A percentile compares a stretch with the other conserved stretches of the same genome.
Conservation (phyloP, 53 echinoderm and acorn worm genomes). For the Temnopleurus reevesii region DNA sequence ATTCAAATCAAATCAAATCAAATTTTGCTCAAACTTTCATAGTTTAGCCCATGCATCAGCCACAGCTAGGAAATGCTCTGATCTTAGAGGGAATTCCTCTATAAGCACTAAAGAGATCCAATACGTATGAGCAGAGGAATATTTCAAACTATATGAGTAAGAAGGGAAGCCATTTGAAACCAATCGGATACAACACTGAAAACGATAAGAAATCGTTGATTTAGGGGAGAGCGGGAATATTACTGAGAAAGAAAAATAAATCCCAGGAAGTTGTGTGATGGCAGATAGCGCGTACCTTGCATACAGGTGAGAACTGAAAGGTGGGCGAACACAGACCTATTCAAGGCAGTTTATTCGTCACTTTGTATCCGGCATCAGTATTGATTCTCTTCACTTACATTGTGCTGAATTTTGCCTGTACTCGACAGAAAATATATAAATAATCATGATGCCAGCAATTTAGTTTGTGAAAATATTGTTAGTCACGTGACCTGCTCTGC, state of each 20-base stretch:
- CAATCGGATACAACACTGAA: not conserved
- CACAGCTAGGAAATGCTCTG: not conserved
- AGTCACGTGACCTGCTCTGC: too few relatives aligned
- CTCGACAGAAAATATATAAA: too few relatives aligned
- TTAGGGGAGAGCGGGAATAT: not conserved
- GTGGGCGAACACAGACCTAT: too few relatives aligned
- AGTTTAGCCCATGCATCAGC: too few relatives aligned
- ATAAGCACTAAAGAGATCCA: not conserved
- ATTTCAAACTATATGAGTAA: not conserved
- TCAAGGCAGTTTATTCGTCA: not conserved
- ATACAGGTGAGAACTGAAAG: not conserved
- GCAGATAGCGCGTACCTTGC: not conserved
- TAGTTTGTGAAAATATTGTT: too few relatives aligned
- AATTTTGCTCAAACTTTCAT: too few relatives aligned
- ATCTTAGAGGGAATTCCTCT: not conserved
- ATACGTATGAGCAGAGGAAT: not conserved
- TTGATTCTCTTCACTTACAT: too few relatives aligned
- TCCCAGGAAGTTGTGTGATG: conserved; percentile 5
- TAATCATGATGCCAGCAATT: too few relatives aligned
- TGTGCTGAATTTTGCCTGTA: too few relatives aligned
- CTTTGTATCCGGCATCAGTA: too few relatives aligned
- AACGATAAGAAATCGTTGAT: conserved; percentile 22
- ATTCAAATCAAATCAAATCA: too few relatives aligned
- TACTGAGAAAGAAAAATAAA: not conserved
- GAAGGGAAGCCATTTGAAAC: not conserved